Evolutionary conservation across 1,140 invertebrate species (phyloP), one percentile per base, ranked within the genome.

Genomic region (Cephus cinctus): DNA sequence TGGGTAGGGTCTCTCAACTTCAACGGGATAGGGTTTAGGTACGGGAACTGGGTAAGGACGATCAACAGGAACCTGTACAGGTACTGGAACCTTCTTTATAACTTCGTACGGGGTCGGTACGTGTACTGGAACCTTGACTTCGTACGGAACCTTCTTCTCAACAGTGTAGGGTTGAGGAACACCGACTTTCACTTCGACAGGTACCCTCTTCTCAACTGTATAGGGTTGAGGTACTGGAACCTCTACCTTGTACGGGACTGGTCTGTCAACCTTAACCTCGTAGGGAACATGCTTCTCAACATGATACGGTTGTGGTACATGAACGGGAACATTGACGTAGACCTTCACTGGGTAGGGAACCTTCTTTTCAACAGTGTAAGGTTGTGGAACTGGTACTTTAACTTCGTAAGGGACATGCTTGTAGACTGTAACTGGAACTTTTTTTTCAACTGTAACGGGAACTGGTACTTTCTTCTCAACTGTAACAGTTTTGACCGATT

Each of bases 321-420:
- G 60, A 9, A 75, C 51, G 8, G 47, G 52, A 11, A 57, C 51
- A 21, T 53, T 52, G n/a, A 56, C 71, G 5, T 53, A 58, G 3
- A 60, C 59, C 40, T 71, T 69, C 0, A 74, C 65, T 0, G 69
- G 67, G 20, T 72, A 71, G 0, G 56, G 71, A 4, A 76, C 52
- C 27, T 71, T 73, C 59, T 86, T 86, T 54, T 85, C 83, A 4
- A 87, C 86, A 32, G 86, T 85, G 67, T 87, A 87, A 0, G 85
- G 86, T 30, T 80, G 79, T 2, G 82, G 80, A 2, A 86, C 81
- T 52, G 77, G 81, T n/a, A 87, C 84, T 66, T 86, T 82, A 4
- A 87, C 84, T n/a, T 83, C 84, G 21, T 76, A 73, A 12, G 80
- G 84, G 3, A 87, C 77, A 54, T 80, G 81, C 59, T 86, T 86